Conservation (phyloP, 1,140 invertebrate species). For the Cyclina sinensis region DNA sequence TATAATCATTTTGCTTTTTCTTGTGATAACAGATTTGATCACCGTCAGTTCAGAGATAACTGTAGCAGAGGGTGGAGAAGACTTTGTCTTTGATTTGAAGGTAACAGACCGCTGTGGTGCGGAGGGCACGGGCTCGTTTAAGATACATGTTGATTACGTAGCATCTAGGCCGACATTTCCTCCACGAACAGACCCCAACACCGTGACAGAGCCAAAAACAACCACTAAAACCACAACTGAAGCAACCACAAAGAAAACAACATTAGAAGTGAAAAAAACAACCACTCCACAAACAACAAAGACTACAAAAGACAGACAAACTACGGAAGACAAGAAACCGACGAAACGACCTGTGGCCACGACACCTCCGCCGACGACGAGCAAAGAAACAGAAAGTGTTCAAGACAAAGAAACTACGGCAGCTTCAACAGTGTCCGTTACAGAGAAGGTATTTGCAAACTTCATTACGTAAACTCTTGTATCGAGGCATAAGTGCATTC, state of each 20-base stretch:
- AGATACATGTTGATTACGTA: conserved; percentile 19
- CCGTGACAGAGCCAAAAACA: neutral
- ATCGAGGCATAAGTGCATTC: too few relatives aligned
- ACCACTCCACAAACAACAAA: neutral
- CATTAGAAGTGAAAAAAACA: neutral
- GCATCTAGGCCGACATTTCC: neutral
- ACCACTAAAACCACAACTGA: neutral
- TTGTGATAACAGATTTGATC: neutral
- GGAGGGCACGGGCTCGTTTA: conserved; percentile 2
- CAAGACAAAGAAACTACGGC: neutral
- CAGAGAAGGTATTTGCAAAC: neutral
- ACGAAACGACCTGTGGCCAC: neutral
- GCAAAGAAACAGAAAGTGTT: neutral
- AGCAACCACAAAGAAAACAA: neutral
- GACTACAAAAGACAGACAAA: neutral
- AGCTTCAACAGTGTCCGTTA: neutral
- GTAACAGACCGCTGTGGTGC: conserved; percentile 51
- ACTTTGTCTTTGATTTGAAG: conserved; percentile 30
- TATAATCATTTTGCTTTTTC: neutral
- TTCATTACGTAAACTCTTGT: too few relatives aligned
- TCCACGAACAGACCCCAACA: neutral
- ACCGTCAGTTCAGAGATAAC: conserved; percentile 22
- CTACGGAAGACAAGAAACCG: neutral
- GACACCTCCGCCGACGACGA: too few relatives aligned
- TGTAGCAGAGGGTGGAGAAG: conserved; percentile 18